Evolutionary conservation across 2,797 vertebrate genomes (phyloP), one percentile per base, ranked within the genome.

Genomic region (Taenioides sp.): DNA sequence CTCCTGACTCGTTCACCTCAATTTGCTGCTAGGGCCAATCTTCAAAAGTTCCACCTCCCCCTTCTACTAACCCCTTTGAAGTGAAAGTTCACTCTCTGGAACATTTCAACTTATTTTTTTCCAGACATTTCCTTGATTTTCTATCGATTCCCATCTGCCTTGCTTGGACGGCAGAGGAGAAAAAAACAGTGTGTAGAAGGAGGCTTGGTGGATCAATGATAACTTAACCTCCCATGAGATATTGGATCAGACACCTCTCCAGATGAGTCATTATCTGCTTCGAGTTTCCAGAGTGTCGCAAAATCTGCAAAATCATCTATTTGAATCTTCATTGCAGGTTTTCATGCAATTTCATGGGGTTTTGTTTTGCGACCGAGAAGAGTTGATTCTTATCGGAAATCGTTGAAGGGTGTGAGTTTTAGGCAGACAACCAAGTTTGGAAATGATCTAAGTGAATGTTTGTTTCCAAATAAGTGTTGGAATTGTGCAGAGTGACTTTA

Each of bases 101-200:
- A 85, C 85, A 87, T 91, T 92, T 93, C 79, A 91, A 91, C 91
- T 93, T 91, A 91, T 92, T 92, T 91, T n/a, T 92, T 91, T 86
- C 81, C 76, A 82, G 80, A 80, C 72, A 50, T 89, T 92, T 83
- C 84, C 89, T 89, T 91, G 91, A 93, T 92, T 92, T 89, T 75
- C 76, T 90, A 94, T 94, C 77, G 93, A 93, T 94, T 92, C 78
- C 74, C 82, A 77, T 83, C 82, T 81, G 81, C 82, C 80, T 81
- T 77, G 86, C 68, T 90, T 47, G 68, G 82, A 72, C 84, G 79
- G 79, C 83, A 87, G 76, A 75, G 73, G 70, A 73, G 66, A 60
- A 75, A 76, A 76, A 71, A 55, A 75, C 58, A 58, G 78, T 73
- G 79, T 73, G 75, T 54, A 34, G 63, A 73, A 72, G 64, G 76